Percentiles rank a stretch among this genome's conserved stretches.
Evolutionary conservation across 2,113 vertebrate genomes (phyloP).

Genomic region (Myotis davidii): DNA sequence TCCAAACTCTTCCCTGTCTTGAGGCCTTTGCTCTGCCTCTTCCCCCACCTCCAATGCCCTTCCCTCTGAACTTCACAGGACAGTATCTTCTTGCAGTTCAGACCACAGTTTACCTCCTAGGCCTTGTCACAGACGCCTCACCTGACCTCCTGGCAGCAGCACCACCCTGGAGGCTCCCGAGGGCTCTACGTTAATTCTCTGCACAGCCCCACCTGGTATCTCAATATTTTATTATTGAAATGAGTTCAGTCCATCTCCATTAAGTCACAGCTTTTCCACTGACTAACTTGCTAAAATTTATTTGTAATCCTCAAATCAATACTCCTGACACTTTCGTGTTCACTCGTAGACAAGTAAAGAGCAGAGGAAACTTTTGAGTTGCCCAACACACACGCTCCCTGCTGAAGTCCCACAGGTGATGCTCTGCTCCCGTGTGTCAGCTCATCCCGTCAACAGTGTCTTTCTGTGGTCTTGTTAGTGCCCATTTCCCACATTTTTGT

Average conservation of each 20-base stretch:
- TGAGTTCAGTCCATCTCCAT: neutral
- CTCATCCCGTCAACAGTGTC: neutral
- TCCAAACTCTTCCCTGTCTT: neutral
- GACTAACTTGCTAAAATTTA: neutral
- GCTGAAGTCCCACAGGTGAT: neutral
- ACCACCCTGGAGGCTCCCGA: no score
- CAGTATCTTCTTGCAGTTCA: neutral
- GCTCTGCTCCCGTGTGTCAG: neutral
- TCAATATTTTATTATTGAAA: neutral
- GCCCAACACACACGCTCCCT: neutral
- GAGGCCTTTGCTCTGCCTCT: neutral
- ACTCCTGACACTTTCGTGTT: accelerated
- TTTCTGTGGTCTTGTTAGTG: neutral
- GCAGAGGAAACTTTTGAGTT: neutral
- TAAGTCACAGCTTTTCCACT: neutral
- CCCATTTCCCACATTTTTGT: neutral
- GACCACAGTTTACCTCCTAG: neutral
- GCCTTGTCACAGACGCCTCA: neutral
- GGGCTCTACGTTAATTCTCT: neutral
- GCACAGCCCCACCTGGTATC: neutral
- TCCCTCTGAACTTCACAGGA: neutral
- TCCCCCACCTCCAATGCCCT: neutral
- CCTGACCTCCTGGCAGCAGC: neutral
- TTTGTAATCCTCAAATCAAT: neutral
- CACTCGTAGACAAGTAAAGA: neutral